Evolutionary conservation across 2,797 vertebrate species (phyloP), one percentile per base, ranked within the genome.

Genomic region (Onychomys leucogaster): DNA sequence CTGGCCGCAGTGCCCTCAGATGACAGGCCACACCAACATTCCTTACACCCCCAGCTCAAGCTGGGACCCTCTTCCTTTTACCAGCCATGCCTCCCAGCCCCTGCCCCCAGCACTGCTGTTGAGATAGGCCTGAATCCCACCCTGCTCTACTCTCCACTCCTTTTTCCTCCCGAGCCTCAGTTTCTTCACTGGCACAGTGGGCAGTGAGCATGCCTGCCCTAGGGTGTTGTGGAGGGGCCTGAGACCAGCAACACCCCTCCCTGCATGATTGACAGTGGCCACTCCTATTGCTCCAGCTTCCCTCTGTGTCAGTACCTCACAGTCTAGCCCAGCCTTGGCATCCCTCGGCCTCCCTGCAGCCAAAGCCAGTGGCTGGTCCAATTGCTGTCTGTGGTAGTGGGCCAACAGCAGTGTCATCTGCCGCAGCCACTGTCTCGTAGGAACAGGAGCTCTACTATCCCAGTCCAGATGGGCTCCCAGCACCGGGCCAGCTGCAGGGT

Each of bases 291-390:
- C 0, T 0, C 29, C 21, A 57, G n/a, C 63, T 69, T 5, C 63
- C 76, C 0, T 25, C 1, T 0, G 0, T 12, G 0, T 93, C 93
- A 67, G 43, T 2, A 17, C 84, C 71, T 95, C 92, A 69, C 77
- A n/a, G 55, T 32, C 93, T 76, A 80, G 67, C 67, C 65, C 21
- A 41, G 41, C 73, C 94, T 69, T 95, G 96, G 91, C 90, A 69
- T 43, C 2, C 0, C 59, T 80, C 69, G 83, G 29, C 37, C 71
- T 88, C 85, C 32, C 2, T 16, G 52, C 81, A 69, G 71, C 97
- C 91, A 81, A 81, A 88, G 63, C 69, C 90, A 46, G 29, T 10
- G 32, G 52, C 81, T 37, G 57, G 77, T 59, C 92, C 83, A 55
- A 0, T 93, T 57, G 49, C 88, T 55, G 67, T 82, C 89, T 91